Conservation (phyloP, 2,888 invertebrate genomes). For the Stictocephala bisonia region DNA sequence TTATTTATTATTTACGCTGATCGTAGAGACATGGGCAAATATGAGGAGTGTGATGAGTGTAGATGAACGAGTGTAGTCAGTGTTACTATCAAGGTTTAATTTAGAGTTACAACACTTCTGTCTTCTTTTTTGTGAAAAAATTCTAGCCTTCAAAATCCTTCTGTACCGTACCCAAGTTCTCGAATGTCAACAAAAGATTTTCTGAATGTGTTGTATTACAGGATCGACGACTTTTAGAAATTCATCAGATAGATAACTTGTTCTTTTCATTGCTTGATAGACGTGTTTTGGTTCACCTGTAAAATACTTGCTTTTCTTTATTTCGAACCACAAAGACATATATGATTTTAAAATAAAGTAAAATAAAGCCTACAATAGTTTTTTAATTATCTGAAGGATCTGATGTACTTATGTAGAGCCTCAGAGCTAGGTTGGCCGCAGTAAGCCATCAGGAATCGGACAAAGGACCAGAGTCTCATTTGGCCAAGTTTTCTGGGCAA, state of each 20-base stretch:
- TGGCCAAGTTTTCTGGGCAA: constrained; percentile 25
- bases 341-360: constrained; percentile 51
- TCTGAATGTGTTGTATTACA: constrained; percentile 53
- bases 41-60: no score
- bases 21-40: no score
- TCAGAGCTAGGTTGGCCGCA: constrained; percentile 36
- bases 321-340: constrained; percentile 53
- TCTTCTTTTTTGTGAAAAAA: constrained; percentile 15
- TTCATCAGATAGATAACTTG: constrained; percentile 43
- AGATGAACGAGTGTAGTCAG: constrained; percentile 9
- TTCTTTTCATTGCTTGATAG: constrained; percentile 43
- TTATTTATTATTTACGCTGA: no score
- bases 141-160: constrained; percentile 8
- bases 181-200: constrained; percentile 48
- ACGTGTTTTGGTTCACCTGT: constrained; percentile 50
- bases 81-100: background rate
- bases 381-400: constrained; percentile 54
- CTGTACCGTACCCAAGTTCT: constrained; percentile 2
- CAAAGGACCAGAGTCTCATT: constrained; percentile 28
- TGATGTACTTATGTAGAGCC: constrained; percentile 1
- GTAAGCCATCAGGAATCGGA: constrained; percentile 44
- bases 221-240: constrained; percentile 54
- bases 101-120: constrained; percentile 27
- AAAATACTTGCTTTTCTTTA: constrained; percentile 48
- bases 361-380: no score